Base-by-base conservation (phyloP, 2,797 vertebrate genomes). In the Bucorvus abyssinicus region DNA sequence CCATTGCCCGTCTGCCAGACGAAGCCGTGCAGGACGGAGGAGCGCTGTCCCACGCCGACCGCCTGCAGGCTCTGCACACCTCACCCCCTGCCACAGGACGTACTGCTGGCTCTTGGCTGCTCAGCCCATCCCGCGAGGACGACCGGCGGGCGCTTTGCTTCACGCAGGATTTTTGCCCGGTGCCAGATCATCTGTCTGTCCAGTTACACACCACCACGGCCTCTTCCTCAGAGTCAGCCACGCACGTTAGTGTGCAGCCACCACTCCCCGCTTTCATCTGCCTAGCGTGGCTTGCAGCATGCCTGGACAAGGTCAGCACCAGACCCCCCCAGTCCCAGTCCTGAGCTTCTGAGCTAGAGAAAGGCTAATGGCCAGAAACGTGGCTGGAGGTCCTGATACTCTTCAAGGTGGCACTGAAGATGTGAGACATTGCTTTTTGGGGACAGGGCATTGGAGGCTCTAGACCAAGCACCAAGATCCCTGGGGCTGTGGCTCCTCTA, bases 211-310 rank as follows among this genome's bases (percentile, higher is more conserved):
- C 61, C 85, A 68, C 40, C 36, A 14, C 27, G 61, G 60, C 61
- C 40, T 49, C 29, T 12, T 75, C 73, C 83, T n/a, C 61, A 47
- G 56, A 55, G 36, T 53, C 76, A 61, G 61, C 53, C 7, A 6
- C 0, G 0, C 20, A 12, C 0, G 0, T 24, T 19, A 32, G 68
- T 60, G 86, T 80, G 70, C 38, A 71, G 17, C 32, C 55, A n/a
- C 17, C 17, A 1, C 21, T 22, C 36, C n/a, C 30, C 80, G 64
- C 65, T 52, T 68, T 77, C 59, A 61, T 49, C 67, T 87, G 34
- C 50, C 61, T 57, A 24, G 27, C n/a, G 56, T 5, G 38, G 34
- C 42, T 23, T 45, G 17, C 45, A 71, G 57, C n/a, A 24, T 8
- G 24, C 21, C 45, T 3, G 6, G 59, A 40, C 19, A 7, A 24